Evolutionary conservation across 1,140 invertebrate genomes (phyloP).

Genomic region (Zophobas atratus): DNA sequence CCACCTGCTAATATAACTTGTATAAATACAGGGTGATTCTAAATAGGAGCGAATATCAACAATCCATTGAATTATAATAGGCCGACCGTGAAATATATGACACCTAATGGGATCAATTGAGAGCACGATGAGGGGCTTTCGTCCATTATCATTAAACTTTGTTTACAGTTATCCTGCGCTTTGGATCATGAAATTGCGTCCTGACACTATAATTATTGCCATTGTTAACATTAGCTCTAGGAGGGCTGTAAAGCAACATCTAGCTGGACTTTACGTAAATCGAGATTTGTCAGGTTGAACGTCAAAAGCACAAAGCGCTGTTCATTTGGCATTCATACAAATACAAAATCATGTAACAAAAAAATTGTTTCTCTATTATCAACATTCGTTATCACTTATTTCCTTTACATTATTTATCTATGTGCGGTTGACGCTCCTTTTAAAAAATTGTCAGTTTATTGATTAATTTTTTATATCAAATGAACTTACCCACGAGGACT

Average conservation of each 20-base stretch:
- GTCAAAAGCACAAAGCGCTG: no score
- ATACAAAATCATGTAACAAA: no score
- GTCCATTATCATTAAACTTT: slow-evolving; percentile 49
- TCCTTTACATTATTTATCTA: no score
- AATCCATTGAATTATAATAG: slow-evolving; percentile 62
- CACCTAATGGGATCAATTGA: slow-evolving; percentile 53
- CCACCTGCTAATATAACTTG: slow-evolving; percentile 62
- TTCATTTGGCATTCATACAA: no score
- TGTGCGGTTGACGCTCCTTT: no score
- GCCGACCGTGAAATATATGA: slow-evolving; percentile 56
- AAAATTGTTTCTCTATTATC: no score
- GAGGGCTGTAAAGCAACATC: not conserved
- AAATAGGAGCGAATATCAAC: slow-evolving; percentile 59
- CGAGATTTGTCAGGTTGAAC: no score
- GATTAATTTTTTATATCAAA: no score
- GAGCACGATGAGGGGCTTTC: slow-evolving; percentile 33
- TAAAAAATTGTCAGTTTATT: no score
- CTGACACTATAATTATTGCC: slow-evolving; percentile 5
- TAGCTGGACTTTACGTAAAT: no score
- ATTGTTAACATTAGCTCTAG: slow-evolving; percentile 7
- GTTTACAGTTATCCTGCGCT: slow-evolving; percentile 49
- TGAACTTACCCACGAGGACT: no score
- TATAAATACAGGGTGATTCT: slow-evolving; percentile 60
- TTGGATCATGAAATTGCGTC: slow-evolving; percentile 33
- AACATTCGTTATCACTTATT: no score